Evolutionary conservation across 2,888 invertebrate species (phyloP), one percentile per base, ranked within the genome.

Genomic region (Drosophila phalerata): DNA sequence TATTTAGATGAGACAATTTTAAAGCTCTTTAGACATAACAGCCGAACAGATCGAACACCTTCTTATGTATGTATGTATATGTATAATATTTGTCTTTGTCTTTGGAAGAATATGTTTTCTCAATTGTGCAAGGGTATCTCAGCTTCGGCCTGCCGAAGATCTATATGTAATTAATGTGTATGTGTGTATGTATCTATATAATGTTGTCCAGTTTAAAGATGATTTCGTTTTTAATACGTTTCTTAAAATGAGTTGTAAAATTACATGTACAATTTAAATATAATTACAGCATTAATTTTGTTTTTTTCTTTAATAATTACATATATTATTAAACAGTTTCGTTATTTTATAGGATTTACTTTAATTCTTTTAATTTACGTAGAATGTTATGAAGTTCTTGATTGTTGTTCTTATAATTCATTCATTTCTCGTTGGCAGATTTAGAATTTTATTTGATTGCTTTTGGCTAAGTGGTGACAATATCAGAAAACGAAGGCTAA

Each of bases 311-410:
- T 47, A 69, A 74, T 74, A 69, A 64, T 65, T 65, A 60, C 45
- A 66, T 69, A 66, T 69, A 45, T 49, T 61, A 57, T 60, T 66
- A 52, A 77, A 65, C 45, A 60, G 40, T 53, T 64, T 37, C n/a
- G 0, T 34, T 37, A 22, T 28, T 43, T 17, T 45, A 32, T 45
- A 9, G 22, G 43, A 13, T 42, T 65, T 56, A 51, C 30, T 45
- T 48, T 17, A 22, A 15, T 28, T 28, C 25, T 25, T 60, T 43
- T 53, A 38, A 47, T 55, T 64, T 77, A 67, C 40, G 68, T 62
- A 66, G 70, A 78, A 78, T 78, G 70, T 78, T 65, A 45, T 73
- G 78, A 77, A 77, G 66, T 64, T 69, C 22, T 67, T 67, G 42
- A 63, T 66, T 64, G 66, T 73, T 65, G 52, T 68, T 62, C 40